Evolutionary conservation across 2,888 invertebrate genomes (phyloP).

Genomic region (Heliconius erato): DNA sequence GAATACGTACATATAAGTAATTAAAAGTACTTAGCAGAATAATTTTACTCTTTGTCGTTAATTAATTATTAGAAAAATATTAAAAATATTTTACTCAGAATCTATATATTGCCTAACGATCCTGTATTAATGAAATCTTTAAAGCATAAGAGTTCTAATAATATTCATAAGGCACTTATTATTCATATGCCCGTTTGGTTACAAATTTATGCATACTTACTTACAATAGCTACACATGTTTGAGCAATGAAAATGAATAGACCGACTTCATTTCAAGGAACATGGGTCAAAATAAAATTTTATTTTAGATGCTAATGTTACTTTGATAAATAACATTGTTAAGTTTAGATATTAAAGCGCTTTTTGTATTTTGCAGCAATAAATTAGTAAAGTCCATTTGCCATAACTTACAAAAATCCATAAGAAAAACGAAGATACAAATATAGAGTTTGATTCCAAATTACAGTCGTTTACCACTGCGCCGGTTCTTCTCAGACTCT

Average conservation of each 20-base stretch:
- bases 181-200: conserved; percentile 35
- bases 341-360: background rate
- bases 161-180: conserved; percentile 41
- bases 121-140: conserved; percentile 19
- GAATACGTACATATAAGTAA: background rate
- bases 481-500: too few species aligned
- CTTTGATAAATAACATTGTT: background rate
- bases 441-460: too few species aligned
- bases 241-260: conserved; percentile 19
- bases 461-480: too few species aligned
- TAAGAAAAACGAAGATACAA: too few species aligned
- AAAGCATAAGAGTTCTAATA: conserved; percentile 35
- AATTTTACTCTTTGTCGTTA: background rate
- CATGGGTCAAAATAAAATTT: conserved; percentile 7
- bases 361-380: background rate
- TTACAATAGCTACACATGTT: conserved; percentile 21
- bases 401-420: too few species aligned
- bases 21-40: too few species aligned
- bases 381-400: too few species aligned
- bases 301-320: background rate
- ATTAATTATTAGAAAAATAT: too few species aligned
- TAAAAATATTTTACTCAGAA: background rate
- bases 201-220: conserved; percentile 22
- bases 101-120: background rate
- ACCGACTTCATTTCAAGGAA: background rate